Percentiles rank a stretch among this genome's conserved stretches.
Evolutionary conservation across 1,140 invertebrate species (phyloP).

Genomic region (Probaryconus sp.): DNA sequence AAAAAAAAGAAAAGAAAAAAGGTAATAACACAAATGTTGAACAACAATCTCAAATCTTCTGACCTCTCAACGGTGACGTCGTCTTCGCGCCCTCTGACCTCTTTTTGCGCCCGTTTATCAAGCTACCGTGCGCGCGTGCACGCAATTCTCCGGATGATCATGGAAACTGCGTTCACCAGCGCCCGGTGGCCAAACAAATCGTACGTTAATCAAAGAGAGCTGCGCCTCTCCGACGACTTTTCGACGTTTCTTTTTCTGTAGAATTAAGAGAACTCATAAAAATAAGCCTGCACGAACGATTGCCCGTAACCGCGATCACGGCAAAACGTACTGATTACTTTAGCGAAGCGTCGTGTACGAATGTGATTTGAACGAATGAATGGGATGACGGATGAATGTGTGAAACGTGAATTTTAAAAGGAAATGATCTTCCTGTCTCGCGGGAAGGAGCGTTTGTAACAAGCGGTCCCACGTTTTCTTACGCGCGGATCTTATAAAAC

Average conservation of each 20-base stretch:
- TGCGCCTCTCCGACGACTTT: conserved; percentile 50
- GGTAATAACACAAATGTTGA: not conserved
- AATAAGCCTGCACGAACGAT: conserved; percentile 55
- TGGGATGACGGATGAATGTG: not conserved
- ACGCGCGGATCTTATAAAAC: conserved; percentile 9
- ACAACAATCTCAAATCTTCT: conserved; percentile 19
- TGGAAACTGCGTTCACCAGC: not conserved
- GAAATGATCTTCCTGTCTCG: conserved; percentile 47
- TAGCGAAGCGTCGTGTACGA: conserved; percentile 65
- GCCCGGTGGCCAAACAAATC: conserved; percentile 35
- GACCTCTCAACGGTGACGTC: not conserved
- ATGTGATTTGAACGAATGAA: conserved; percentile 17
- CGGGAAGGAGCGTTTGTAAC: conserved; percentile 50
- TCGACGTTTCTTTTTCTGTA: conserved; percentile 60
- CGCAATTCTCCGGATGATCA: not conserved
- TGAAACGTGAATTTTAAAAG: conserved; percentile 1
- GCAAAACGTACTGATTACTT: conserved; percentile 74
- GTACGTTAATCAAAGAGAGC: conserved; percentile 54
- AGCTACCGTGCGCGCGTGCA: conserved; percentile 24
- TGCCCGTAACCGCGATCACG: conserved; percentile 57
- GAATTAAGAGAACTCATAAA: conserved; percentile 44
- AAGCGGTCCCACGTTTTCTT: conserved; percentile 37
- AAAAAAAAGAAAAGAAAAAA: not conserved
- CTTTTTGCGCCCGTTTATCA: conserved; percentile 47
- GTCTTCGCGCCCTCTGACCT: conserved; percentile 51